Base-by-base conservation (phyloP, 2,888 invertebrate genomes). In the Tupiocoris notatus region DNA sequence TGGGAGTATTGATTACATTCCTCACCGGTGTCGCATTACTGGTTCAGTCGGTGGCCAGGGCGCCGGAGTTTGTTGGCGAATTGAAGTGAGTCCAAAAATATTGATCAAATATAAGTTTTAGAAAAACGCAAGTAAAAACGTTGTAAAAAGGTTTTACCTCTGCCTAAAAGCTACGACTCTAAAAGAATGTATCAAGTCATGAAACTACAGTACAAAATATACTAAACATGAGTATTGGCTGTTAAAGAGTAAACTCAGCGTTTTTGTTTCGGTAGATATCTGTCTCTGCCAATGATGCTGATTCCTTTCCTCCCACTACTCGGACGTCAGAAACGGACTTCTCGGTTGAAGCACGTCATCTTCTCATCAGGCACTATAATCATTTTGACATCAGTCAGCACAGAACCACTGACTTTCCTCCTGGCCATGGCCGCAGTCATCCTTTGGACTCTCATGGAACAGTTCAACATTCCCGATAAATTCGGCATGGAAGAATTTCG, bases 31-130 rank as follows among this genome's bases (percentile, higher is more conserved):
- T 18, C n/a, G 9, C 75, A 0, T 56, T 75, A 65, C 23, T 75
- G n/a, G n/a, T 65, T 2, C 75, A 75, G n/a, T 65, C 64, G 1
- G 18, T 58, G 16, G 22, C 65, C 17, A 39, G 21, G 17, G 39
- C 54, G 18, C 73, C 73, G 1, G 23, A 21, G n/a, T 63, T 18
- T 39, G 22, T 18, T 17, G n/a, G 62, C 39, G 21, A 25, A 12
- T 20, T 73, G 18, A 73, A 73, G 73, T 73, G 39, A 73, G 73
- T 25, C n/a, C n/a, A n/a, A n/a, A n/a, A n/a, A n/a, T n/a, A n/a
- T n/a, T n/a, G n/a, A n/a, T n/a, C n/a, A n/a, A n/a, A n/a, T n/a
- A n/a, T n/a, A n/a, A n/a, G n/a, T n/a, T n/a, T n/a, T n/a, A n/a
- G n/a, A n/a, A n/a, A n/a, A n/a, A n/a, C n/a, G n/a, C n/a, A n/a